A percentile compares a stretch with the other conserved stretches of the same genome.
These are phyloP conservation scores for Mugil cephalus DNA, from an alignment of 2,113 vertebrate genomes.

Conservation along the genomic window DNA sequence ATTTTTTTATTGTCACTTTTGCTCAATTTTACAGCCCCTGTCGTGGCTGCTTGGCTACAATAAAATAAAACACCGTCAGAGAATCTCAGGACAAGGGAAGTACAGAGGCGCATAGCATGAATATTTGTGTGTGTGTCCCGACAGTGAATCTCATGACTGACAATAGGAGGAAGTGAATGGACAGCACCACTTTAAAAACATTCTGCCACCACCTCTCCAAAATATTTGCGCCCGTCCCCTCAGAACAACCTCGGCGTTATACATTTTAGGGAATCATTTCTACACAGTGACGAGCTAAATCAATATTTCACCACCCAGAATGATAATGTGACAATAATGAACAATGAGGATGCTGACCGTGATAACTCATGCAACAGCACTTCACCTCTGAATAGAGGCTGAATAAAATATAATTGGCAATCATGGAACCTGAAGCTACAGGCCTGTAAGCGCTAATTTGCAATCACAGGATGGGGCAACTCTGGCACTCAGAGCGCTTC, in stretches of 20 bases:
- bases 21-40: too few relatives aligned
- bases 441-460: constrained; percentile 60
- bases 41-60: too few relatives aligned
- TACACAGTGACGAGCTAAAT: constrained; percentile 48
- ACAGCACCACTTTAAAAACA: not conserved
- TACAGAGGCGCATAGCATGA: too few relatives aligned
- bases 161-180: not conserved
- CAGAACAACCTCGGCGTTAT: constrained; percentile 18
- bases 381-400: constrained; percentile 54
- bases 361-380: constrained; percentile 49
- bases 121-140: not conserved
- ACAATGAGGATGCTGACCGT: constrained; percentile 55
- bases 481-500: constrained; percentile 13
- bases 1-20: too few relatives aligned
- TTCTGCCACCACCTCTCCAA: constrained; percentile 22
- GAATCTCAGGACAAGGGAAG: too few relatives aligned
- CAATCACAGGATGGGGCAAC: constrained; percentile 62
- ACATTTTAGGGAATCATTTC: constrained; percentile 37
- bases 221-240: constrained; percentile 22
- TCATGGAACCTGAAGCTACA: constrained; percentile 55
- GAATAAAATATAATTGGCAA: constrained; percentile 75
- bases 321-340: constrained; percentile 67
- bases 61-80: too few relatives aligned
- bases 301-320: constrained; percentile 62
- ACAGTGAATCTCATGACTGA: not conserved